Conservation (phyloP, 1,140 invertebrate genomes). For the Temnothorax nylanderi region DNA sequence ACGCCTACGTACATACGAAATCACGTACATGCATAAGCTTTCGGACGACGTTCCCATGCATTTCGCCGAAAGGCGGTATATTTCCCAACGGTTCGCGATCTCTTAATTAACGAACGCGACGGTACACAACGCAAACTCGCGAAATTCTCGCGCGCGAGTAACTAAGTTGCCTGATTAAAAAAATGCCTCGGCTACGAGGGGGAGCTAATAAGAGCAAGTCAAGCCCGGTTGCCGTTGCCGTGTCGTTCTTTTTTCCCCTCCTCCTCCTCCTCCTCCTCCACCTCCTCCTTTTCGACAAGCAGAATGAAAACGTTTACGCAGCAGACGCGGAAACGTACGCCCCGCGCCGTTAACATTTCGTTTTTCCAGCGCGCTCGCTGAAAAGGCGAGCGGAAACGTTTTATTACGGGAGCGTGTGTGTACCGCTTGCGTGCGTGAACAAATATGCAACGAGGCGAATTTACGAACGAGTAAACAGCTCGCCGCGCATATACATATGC, state of each 20-base stretch:
- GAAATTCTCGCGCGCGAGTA: slow-evolving; percentile 5
- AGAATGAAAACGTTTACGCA: slow-evolving; percentile 45
- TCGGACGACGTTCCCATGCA: background rate
- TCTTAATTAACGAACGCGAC: slow-evolving; percentile 16
- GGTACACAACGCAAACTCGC: background rate
- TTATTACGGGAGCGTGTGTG: slow-evolving; percentile 15
- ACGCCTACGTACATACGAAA: no score
- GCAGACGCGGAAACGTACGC: background rate
- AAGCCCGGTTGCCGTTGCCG: background rate
- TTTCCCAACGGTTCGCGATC: background rate
- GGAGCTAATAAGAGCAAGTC: background rate
- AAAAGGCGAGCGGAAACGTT: slow-evolving; percentile 8
- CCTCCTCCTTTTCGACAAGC: background rate
- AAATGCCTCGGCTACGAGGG: background rate
- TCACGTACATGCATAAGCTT: background rate
- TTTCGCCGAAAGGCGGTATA: background rate
- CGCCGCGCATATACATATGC: slow-evolving; percentile 20
- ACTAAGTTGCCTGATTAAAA: background rate
- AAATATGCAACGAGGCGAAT: slow-evolving; percentile 41
- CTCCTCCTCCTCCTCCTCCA: no score
- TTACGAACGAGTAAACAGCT: slow-evolving; percentile 42
- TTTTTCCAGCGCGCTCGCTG: background rate
- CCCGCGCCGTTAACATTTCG: background rate
- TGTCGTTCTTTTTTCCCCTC: background rate
- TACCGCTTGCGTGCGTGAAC: background rate